Evolutionary conservation across 1,140 invertebrate species (phyloP), one percentile per base, ranked within the genome.

Genomic region (Anastatus disparis): DNA sequence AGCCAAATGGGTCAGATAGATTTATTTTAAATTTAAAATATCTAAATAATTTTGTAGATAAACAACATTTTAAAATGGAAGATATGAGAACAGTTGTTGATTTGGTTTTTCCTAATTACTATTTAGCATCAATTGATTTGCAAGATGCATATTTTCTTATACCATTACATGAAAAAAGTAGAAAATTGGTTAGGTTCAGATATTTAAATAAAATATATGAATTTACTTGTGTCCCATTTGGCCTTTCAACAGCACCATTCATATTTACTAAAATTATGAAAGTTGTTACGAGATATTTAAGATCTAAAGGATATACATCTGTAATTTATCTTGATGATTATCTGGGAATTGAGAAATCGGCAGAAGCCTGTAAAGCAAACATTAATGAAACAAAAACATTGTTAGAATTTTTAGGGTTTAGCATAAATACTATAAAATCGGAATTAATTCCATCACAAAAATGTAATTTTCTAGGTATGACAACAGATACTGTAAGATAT

Each of bases 201-300:
- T 74, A 56, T 46, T 7, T 17, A n/a, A 38, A 20, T 2, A 53
- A n/a, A n/a, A 26, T 74, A 10, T 71, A 63, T 42, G 68, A 74
- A 46, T 71, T 74, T 15, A 35, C 42, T 50, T 70, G 68, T 20
- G 13, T 70, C 2, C 61, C 70, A 0, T 72, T 72, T 55, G 65
- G 70, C 13, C 38, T 74, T 24, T 66, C 1, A 15, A 46, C 56
- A 10, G 62, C 46, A 2, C 73, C 67, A n/a, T 53, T 59, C 20
- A 17, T 72, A 0, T 75, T 70, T 65, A 75, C 70, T 24, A 75
- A 75, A 35, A 13, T 70, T 2, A n/a, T 74, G 38, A 74, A 72
- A 67, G 59, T 56, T 24, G 64, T 59, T 3, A 56, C 15, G 27
- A 50, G 27, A 31, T 20, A 13, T 27, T 62, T 72, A 24, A 38